phyloP scores from a whole-genome alignment of 1,140 invertebrate genomes.

The Bombus superbus region DNA sequence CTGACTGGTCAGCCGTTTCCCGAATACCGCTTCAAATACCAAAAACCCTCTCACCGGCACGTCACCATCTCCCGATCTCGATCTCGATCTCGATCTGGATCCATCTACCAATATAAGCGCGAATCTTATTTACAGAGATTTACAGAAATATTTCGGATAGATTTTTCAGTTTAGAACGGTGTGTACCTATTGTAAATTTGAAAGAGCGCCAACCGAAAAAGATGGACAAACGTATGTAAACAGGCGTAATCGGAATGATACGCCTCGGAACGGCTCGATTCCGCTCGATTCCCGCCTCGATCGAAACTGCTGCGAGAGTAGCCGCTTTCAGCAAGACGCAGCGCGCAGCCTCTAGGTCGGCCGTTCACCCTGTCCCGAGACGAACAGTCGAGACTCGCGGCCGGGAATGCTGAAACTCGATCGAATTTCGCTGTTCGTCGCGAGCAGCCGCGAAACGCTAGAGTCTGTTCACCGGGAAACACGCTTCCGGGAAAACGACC shows the following conservation, averaged over 20 bases:
- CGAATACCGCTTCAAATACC: constrained; percentile 34
- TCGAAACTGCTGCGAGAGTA: constrained; percentile 71
- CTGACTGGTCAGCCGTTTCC: constrained; percentile 47
- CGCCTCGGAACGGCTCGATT: constrained; percentile 39
- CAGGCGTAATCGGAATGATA: not conserved
- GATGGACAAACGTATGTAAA: not conserved
- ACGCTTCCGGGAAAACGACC: constrained; percentile 30
- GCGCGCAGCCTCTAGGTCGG: constrained; percentile 82
- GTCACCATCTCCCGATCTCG: not conserved
- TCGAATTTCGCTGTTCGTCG: constrained; percentile 61
- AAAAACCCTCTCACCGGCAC: constrained; percentile 6
- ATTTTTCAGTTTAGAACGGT: too few relatives aligned
- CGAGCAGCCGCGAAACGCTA: constrained; percentile 3
- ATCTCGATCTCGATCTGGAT: not conserved
- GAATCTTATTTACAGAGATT: too few relatives aligned
- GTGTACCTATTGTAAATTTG: too few relatives aligned
- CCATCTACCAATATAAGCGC: too few relatives aligned
- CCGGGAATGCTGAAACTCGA: constrained; percentile 63
- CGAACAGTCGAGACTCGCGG: constrained; percentile 54
- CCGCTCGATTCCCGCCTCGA: constrained; percentile 70
- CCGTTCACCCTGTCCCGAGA: constrained; percentile 80
- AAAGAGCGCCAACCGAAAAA: too few relatives aligned
- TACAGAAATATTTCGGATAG: too few relatives aligned
- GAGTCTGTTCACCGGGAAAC: constrained; percentile 28
- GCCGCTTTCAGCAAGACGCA: constrained; percentile 72